Percentiles rank a stretch among this genome's conserved stretches.
Evolutionary conservation across 2,888 invertebrate species (phyloP).

Genomic region (Bugulina stolonifera): DNA sequence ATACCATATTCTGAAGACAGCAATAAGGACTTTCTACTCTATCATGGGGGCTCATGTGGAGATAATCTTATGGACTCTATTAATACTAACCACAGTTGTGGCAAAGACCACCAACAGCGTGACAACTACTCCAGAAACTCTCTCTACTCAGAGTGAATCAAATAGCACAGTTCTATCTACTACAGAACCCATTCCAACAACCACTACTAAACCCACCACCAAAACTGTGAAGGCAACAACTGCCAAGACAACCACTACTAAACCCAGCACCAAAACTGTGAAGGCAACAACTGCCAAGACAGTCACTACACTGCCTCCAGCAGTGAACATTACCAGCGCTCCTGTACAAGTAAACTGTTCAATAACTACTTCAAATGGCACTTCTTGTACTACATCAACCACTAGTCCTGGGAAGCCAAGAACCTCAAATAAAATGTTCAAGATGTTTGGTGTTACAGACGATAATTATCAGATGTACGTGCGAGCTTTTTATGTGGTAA

Average conservation of each 20-base stretch:
- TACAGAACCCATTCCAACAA: too few relatives aligned
- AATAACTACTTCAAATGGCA: neutral
- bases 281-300: neutral
- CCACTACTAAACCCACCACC: neutral
- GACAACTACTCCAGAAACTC: too few relatives aligned
- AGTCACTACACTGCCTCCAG: neutral
- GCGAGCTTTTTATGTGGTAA: conserved; percentile 7
- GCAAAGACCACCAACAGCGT: too few relatives aligned
- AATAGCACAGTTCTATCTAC: too few relatives aligned
- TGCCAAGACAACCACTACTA: neutral
- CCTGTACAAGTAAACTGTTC: neutral
- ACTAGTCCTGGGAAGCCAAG: neutral
- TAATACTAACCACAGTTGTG: too few relatives aligned
- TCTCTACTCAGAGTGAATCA: too few relatives aligned
- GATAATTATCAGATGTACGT: neutral
- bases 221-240: neutral
- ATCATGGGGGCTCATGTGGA: too few relatives aligned
- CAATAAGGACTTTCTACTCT: too few relatives aligned
- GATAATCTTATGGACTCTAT: too few relatives aligned
- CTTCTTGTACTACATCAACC: too few relatives aligned
- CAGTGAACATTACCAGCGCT: neutral
- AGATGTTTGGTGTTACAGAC: neutral
- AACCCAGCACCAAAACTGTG: neutral
- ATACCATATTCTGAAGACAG: too few relatives aligned
- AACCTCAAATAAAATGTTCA: too few relatives aligned